Evolutionary conservation across 1,140 invertebrate species (phyloP).

Genomic region (Papilio aristodemus): DNA sequence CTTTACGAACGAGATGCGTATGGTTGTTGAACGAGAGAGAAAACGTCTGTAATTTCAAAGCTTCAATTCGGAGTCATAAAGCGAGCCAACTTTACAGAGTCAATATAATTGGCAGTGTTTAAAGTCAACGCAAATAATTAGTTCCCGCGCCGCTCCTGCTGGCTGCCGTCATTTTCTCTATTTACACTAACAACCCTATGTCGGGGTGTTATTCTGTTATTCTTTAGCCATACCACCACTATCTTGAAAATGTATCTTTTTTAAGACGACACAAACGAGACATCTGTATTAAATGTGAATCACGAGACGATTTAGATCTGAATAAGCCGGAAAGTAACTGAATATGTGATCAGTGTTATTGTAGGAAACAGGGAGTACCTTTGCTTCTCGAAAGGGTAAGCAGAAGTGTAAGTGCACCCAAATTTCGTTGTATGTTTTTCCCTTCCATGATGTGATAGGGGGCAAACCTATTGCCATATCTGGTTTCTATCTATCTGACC

Average conservation of each 20-base stretch:
- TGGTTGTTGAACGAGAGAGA: background rate
- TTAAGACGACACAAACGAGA: too few species aligned
- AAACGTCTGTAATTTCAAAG: constrained; percentile 25
- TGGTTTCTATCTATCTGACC: too few species aligned
- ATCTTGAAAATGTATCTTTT: background rate
- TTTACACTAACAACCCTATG: constrained; percentile 42
- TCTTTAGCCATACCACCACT: background rate
- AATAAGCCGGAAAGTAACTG: too few species aligned
- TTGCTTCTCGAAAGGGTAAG: too few species aligned
- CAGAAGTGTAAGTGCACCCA: too few species aligned
- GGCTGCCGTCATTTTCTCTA: constrained; percentile 47
- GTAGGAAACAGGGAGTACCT: too few species aligned
- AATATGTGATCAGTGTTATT: too few species aligned
- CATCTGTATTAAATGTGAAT: too few species aligned
- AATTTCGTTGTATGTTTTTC: too few species aligned
- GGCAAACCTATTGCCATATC: too few species aligned
- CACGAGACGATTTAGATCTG: too few species aligned
- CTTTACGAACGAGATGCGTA: background rate
- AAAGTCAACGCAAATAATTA: constrained; percentile 68
- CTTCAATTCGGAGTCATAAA: constrained; percentile 24
- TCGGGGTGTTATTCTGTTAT: constrained; percentile 40
- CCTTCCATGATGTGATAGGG: too few species aligned
- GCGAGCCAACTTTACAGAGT: constrained; percentile 30
- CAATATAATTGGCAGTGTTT: constrained; percentile 58
- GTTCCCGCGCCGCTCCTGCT: constrained; percentile 28